A percentile compares a stretch with the other conserved stretches of the same genome.
phyloP scores from a whole-genome alignment of 1,140 invertebrate species.

The Aphidius gifuensis region DNA sequence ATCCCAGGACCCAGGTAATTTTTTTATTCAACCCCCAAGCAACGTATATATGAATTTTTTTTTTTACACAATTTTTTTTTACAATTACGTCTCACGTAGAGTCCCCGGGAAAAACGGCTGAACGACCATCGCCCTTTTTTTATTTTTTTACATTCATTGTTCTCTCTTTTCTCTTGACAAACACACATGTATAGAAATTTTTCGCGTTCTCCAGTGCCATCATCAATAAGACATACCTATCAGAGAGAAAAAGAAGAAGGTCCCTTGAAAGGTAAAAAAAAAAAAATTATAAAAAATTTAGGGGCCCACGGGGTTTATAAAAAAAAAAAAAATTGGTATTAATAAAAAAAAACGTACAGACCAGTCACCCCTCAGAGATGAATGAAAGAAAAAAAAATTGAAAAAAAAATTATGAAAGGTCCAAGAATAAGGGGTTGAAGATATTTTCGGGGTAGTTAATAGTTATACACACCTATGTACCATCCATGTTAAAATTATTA shows the following conservation, averaged over 20 bases:
- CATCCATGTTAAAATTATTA: too few species aligned
- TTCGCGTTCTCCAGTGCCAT: too few species aligned
- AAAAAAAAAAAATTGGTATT: too few species aligned
- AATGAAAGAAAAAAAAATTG: too few species aligned
- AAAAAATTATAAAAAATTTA: constrained; percentile 3
- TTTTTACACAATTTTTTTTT: constrained; percentile 10
- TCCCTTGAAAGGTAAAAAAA: constrained; percentile 10
- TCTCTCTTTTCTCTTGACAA: constrained; percentile 6
- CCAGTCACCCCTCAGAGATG: constrained; percentile 34
- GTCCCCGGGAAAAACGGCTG: constrained; percentile 23
- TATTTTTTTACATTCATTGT: constrained; percentile 9
- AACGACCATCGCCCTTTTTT: constrained; percentile 4
- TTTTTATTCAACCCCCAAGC: constrained; percentile 6
- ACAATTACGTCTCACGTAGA: constrained; percentile 10
- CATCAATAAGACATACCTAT: too few species aligned
- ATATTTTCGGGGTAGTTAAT: constrained; percentile 5
- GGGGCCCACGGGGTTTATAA: too few species aligned
- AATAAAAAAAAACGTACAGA: constrained; percentile 24
- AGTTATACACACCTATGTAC: not conserved
- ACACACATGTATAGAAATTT: not conserved
- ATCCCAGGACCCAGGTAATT: constrained; percentile 14
- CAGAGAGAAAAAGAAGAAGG: not conserved
- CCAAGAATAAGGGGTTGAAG: constrained; percentile 24
- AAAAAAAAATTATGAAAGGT: constrained; percentile 14
- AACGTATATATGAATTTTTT: not conserved